Conservation (phyloP, 1,140 invertebrate genomes). For the Euura saliciscinereae region DNA sequence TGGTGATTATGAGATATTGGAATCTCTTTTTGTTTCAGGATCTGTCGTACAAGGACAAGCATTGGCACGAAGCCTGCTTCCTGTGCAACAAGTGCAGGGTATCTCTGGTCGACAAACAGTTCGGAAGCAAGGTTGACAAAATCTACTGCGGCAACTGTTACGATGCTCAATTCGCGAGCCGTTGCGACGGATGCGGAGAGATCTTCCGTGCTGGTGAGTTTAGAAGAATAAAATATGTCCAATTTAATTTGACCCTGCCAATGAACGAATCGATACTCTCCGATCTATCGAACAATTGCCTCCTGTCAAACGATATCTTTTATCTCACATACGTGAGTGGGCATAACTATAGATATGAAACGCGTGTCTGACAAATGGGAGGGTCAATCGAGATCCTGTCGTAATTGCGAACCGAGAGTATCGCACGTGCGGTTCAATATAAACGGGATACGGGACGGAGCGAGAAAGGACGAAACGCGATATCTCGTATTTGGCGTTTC, state of each 20-base stretch:
- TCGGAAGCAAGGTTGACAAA: conserved; percentile 95
- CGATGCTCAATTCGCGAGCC: conserved; percentile 96
- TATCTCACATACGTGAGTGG: neutral
- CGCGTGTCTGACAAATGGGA: neutral
- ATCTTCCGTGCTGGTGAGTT: conserved; percentile 96
- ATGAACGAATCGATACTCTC: conserved; percentile 11
- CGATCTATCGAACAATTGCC: neutral
- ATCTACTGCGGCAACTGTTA: conserved; percentile 99
- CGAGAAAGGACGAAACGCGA: conserved; percentile 10
- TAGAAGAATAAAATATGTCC: neutral
- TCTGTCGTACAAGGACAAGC: conserved; percentile 99
- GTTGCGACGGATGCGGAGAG: conserved; percentile 98
- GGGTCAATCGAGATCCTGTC: neutral
- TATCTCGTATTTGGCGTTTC: conserved; percentile 33
- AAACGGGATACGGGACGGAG: conserved; percentile 14
- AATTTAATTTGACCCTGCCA: neutral
- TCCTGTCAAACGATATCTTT: neutral
- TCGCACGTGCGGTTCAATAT: conserved; percentile 1
- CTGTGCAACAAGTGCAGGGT: conserved; percentile 97
- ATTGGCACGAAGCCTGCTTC: conserved; percentile 99
- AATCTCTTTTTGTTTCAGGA: conserved; percentile 72
- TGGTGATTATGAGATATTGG: neutral
- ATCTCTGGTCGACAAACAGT: conserved; percentile 98
- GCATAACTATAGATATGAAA: neutral
- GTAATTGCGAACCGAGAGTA: conserved; percentile 16